Evolutionary conservation across 92 coral and sea anemone species (phyloP).

Genomic region (Pocillopora grandis): DNA sequence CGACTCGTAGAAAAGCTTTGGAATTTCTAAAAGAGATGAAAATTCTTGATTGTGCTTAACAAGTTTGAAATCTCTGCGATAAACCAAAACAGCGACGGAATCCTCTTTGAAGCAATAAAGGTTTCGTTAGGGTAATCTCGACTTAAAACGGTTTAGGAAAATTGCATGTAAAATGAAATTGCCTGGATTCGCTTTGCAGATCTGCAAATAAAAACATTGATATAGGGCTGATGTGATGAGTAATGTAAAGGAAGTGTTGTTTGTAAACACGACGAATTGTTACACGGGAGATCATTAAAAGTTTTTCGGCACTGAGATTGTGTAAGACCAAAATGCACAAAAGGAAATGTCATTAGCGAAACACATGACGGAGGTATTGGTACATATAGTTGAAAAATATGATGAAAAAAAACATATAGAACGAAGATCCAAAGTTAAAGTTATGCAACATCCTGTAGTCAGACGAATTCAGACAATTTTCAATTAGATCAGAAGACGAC

Average conservation of each 20-base stretch:
- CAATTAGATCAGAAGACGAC: too few relatives aligned
- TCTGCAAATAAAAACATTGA: constrained; percentile 5
- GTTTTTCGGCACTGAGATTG: not conserved
- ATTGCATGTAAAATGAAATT: not conserved
- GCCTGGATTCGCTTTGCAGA: not conserved
- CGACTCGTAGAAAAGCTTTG: not conserved
- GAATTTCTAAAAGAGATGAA: not conserved
- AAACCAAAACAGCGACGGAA: not conserved
- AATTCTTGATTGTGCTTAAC: not conserved
- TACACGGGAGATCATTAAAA: constrained; percentile 35
- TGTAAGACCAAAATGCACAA: too few relatives aligned
- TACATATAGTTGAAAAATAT: not conserved
- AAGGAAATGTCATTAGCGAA: not conserved
- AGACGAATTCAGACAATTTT: too few relatives aligned
- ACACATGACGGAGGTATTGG: not conserved
- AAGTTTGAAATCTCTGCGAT: not conserved
- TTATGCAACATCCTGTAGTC: too few relatives aligned
- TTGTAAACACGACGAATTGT: constrained; percentile 17
- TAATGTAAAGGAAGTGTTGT: constrained; percentile 19
- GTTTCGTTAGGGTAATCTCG: not conserved
- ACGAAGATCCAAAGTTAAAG: too few relatives aligned
- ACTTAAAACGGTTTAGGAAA: not conserved
- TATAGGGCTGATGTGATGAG: constrained; percentile 3
- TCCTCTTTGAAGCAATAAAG: not conserved
- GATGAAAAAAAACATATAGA: too few relatives aligned